Evolutionary conservation across 2,888 invertebrate genomes (phyloP).

Genomic region (Abrostola triplasia): DNA sequence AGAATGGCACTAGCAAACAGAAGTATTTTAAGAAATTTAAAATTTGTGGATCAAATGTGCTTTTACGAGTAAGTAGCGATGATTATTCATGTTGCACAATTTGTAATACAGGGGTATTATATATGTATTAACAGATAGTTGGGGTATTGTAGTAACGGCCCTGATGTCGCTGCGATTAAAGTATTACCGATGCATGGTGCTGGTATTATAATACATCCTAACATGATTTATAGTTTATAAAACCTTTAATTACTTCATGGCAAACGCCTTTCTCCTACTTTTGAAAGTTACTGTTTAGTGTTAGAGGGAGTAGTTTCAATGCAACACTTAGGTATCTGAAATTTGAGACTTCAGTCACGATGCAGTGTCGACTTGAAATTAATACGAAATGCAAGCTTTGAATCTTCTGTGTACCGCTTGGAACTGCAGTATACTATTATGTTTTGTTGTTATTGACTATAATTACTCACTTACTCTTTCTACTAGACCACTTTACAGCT

Average conservation of each 20-base stretch:
- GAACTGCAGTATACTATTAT: constrained; percentile 3
- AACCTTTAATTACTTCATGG: constrained; percentile 14
- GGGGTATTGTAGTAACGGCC: too few species aligned
- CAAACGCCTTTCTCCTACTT: constrained; percentile 7
- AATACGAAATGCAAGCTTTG: constrained; percentile 5
- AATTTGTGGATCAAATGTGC: too few species aligned
- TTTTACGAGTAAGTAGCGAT: too few species aligned
- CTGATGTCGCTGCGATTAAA: neutral
- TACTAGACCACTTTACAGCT: too few species aligned
- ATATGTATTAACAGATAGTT: too few species aligned
- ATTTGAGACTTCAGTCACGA: constrained; percentile 25
- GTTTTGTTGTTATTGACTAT: neutral
- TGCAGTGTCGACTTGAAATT: neutral
- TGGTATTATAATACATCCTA: too few species aligned
- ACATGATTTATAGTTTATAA: neutral
- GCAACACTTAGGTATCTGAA: constrained; percentile 20
- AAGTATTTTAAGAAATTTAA: too few species aligned
- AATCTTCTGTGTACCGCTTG: constrained; percentile 9
- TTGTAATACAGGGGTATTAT: too few species aligned
- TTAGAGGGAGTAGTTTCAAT: neutral
- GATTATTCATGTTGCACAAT: constrained; percentile 1
- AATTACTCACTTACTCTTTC: too few species aligned
- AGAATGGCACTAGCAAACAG: too few species aligned
- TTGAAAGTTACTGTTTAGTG: constrained; percentile 7
- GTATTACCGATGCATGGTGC: too few species aligned